Evolutionary conservation across 2,113 vertebrate genomes (phyloP).

Genomic region (Oncorhynchus mykiss): DNA sequence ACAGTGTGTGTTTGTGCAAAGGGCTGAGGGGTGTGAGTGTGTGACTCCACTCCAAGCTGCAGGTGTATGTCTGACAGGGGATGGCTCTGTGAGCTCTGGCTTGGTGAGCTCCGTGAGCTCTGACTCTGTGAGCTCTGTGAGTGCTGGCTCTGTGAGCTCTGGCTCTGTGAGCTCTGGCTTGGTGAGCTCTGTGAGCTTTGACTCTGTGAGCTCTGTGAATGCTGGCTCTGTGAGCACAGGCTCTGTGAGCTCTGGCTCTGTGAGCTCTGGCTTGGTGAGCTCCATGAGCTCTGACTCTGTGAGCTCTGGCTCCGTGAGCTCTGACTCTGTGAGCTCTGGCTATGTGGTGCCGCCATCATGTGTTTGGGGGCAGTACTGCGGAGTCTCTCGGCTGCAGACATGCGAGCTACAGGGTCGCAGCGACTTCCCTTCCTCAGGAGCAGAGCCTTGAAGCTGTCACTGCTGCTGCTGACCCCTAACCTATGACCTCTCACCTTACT

Average conservation of each 20-base stretch:
- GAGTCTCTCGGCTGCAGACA: slow-evolving; percentile 89
- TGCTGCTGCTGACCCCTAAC: not conserved
- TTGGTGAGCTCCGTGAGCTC: not conserved
- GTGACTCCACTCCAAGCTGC: slow-evolving; percentile 18
- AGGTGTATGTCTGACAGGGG: slow-evolving; percentile 26
- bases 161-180: not conserved
- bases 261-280: not conserved
- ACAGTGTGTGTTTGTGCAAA: not conserved
- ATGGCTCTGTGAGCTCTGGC: not conserved
- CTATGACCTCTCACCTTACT: not conserved
- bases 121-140: too few species aligned
- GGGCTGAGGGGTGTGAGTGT: too few species aligned
- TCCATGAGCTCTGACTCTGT: not conserved
- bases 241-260: not conserved
- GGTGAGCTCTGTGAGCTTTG: not conserved
- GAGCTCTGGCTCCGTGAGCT: too few species aligned
- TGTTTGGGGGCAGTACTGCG: slow-evolving; percentile 76
- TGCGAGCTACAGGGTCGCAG: slow-evolving; percentile 75
- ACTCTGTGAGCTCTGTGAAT: too few species aligned
- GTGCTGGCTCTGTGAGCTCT: too few species aligned
- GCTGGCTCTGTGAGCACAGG: not conserved
- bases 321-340: not conserved
- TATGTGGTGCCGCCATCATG: slow-evolving; percentile 58
- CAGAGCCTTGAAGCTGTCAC: slow-evolving; percentile 80
- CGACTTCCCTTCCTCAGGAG: slow-evolving; percentile 89